These are phyloP conservation scores for Danio albolineatus DNA, from an alignment of 2,797 vertebrate genomes.

Conservation along the genomic window DNA sequence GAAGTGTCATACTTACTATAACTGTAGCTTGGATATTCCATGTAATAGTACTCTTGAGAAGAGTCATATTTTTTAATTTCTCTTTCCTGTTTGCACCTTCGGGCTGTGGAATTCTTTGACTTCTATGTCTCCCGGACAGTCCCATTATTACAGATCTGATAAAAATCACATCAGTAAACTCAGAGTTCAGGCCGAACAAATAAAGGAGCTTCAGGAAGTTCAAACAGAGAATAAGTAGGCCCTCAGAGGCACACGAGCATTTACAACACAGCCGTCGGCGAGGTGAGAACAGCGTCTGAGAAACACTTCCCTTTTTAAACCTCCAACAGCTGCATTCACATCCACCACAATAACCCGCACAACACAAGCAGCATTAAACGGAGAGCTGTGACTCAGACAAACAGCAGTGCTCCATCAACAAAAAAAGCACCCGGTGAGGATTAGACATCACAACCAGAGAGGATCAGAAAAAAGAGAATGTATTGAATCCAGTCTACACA, in stretches of 20 bases:
- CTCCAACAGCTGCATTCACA: conserved; percentile 36
- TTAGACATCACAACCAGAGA: conserved; percentile 26
- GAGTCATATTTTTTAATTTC: not conserved
- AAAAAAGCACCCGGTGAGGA: conserved; percentile 14
- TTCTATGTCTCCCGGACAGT: not conserved
- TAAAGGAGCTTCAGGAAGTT: not conserved
- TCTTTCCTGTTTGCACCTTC: not conserved
- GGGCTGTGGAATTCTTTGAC: not conserved
- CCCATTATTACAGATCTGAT: not conserved
- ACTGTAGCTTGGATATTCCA: too few relatives aligned
- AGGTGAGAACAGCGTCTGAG: conserved; percentile 12
- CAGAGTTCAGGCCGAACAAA: conserved; percentile 5
- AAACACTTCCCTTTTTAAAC: conserved; percentile 23
- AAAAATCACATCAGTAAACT: not conserved
- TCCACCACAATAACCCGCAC: conserved; percentile 24
- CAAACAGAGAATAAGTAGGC: conserved; percentile 2
- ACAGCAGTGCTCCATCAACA: not conserved
- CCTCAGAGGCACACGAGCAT: not conserved
- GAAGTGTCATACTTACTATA: too few relatives aligned
- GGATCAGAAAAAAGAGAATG: not conserved
- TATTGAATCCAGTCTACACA: conserved; percentile 32
- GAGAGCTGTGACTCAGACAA: conserved; percentile 12
- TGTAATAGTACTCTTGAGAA: too few relatives aligned
- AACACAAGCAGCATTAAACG: conserved; percentile 26
- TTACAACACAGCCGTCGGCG: not conserved